These are phyloP conservation scores for Brachystomella parvula DNA, from an alignment of 1,140 invertebrate species.

Conservation along the genomic window DNA sequence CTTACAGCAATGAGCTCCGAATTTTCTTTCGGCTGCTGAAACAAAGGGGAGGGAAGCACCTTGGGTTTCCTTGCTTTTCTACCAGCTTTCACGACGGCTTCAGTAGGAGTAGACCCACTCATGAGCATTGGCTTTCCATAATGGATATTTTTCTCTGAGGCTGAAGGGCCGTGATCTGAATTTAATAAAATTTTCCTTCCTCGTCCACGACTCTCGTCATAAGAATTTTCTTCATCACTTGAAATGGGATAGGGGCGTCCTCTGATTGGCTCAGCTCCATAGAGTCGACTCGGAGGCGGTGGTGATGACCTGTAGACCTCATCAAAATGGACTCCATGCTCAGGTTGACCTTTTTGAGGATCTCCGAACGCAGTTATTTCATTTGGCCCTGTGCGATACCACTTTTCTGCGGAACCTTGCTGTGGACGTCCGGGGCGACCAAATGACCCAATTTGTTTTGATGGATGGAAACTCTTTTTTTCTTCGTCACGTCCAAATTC, in stretches of 20 bases:
- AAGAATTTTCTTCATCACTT: not conserved
- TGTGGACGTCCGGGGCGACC: not conserved
- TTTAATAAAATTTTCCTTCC: not conserved
- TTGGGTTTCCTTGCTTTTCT: not conserved
- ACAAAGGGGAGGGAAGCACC: not conserved
- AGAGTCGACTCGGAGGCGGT: not conserved
- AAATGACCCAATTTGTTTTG: not conserved
- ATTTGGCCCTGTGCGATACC: not conserved
- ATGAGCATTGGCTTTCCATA: slow-evolving; percentile 34
- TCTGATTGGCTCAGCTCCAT: not conserved
- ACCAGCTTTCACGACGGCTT: not conserved
- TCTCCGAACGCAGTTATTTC: not conserved
- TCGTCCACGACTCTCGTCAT: not conserved
- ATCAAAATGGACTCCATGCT: not conserved
- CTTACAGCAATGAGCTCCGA: slow-evolving; percentile 16
- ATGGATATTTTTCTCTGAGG: slow-evolving; percentile 9
- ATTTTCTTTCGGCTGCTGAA: not conserved
- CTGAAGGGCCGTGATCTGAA: not conserved
- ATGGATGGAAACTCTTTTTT: not conserved
- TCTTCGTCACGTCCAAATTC: not conserved
- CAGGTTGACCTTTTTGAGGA: not conserved
- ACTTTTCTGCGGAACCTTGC: not conserved
- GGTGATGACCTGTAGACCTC: not conserved
- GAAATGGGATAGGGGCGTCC: not conserved
- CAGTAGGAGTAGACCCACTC: slow-evolving; percentile 20